Conservation (phyloP, 2,113 vertebrate species). For the Colistium nudipinnis region DNA sequence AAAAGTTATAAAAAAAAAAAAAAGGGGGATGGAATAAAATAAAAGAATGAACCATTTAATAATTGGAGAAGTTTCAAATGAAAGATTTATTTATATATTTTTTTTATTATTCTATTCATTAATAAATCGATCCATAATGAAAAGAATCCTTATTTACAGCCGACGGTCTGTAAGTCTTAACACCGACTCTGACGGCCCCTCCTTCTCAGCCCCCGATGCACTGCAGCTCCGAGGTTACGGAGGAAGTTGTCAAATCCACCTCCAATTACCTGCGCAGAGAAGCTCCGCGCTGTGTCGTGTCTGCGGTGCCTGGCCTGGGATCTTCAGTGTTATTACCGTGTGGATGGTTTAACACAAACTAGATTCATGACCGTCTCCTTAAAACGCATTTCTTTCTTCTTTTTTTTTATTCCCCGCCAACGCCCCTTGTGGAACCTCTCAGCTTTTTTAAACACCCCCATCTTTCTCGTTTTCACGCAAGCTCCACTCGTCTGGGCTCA, state of each 20-base stretch:
- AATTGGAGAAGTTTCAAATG: too few species aligned
- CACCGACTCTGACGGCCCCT: conserved; percentile 7
- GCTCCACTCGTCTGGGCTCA: conserved; percentile 22
- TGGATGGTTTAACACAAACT: conserved; percentile 49
- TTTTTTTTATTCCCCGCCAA: conserved; percentile 22
- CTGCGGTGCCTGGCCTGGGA: conserved; percentile 23
- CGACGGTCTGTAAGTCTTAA: not conserved
- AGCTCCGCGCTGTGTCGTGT: conserved; percentile 24
- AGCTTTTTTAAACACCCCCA: conserved; percentile 21
- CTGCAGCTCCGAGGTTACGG: conserved; percentile 29
- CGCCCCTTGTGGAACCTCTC: not conserved
- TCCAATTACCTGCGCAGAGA: conserved; percentile 39
- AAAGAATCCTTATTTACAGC: not conserved
- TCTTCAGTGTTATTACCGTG: conserved; percentile 31
- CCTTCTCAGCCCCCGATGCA: conserved; percentile 4
- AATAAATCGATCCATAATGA: not conserved
- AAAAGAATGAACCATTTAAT: too few species aligned
- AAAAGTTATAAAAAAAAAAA: not conserved
- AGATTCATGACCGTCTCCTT: conserved; percentile 38
- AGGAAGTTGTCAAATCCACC: conserved; percentile 55
- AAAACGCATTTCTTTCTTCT: conserved; percentile 40
- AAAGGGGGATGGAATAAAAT: not conserved
- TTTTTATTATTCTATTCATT: not conserved
- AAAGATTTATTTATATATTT: too few species aligned
- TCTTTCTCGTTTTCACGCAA: conserved; percentile 4